A percentile compares a stretch with the other conserved stretches of the same genome.
Evolutionary conservation across 2,888 invertebrate genomes (phyloP).

Genomic region (Epsilonema sp.): DNA sequence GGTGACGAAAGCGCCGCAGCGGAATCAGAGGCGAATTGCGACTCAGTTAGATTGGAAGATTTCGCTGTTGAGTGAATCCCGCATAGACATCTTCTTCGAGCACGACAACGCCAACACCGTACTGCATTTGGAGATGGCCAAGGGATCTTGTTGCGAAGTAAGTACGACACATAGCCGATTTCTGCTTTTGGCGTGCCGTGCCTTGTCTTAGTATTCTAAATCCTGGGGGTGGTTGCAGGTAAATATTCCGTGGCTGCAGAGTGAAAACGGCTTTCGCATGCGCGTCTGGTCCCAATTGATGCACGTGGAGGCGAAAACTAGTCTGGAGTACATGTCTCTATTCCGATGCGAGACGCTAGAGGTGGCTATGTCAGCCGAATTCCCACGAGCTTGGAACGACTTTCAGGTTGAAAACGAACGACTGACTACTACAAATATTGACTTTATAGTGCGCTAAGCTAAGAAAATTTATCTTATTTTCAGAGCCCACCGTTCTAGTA

Average conservation of each 20-base stretch:
- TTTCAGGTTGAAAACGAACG: constrained; percentile 79
- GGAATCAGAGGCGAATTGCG: constrained; percentile 8
- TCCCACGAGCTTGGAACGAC: constrained; percentile 84
- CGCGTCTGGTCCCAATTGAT: constrained; percentile 78
- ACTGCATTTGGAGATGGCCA: not conserved
- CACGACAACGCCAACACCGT: not conserved
- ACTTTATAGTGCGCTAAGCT: no score
- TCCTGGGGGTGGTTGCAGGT: constrained; percentile 32
- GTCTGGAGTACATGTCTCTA: constrained; percentile 72
- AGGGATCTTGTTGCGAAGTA: not conserved
- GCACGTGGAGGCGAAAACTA: constrained; percentile 83
- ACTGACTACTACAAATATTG: no score
- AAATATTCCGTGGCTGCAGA: constrained; percentile 80
- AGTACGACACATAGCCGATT: not conserved
- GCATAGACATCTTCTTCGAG: not conserved
- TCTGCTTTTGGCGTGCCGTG: not conserved
- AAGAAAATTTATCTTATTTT: no score
- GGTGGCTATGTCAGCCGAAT: constrained; percentile 66
- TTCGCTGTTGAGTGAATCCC: not conserved
- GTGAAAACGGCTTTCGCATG: constrained; percentile 65
- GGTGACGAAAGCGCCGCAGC: constrained; percentile 14
- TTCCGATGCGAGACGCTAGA: constrained; percentile 83
- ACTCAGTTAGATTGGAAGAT: not conserved
- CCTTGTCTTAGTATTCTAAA: not conserved
- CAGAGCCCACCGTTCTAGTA: no score